Base-by-base conservation (phyloP, 2,797 vertebrate genomes). In the Siniperca obscura region DNA sequence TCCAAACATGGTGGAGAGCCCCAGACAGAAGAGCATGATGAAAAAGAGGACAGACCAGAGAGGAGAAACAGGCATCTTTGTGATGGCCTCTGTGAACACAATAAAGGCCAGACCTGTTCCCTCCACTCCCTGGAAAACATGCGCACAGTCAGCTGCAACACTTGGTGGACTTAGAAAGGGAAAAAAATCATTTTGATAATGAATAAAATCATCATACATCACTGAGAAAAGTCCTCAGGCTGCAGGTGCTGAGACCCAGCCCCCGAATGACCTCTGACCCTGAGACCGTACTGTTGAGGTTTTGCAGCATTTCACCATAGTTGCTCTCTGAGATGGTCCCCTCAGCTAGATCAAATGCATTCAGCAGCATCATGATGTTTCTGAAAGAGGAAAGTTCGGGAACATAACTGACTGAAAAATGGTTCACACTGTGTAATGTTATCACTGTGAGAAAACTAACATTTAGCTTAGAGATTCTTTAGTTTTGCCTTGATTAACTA, bases 1-100 rank as follows among this genome's bases (percentile, higher is more conserved):
- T 27, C 98, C 98, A 76, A 99, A 99, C 98, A 99, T 98, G 59
- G 97, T 98, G 0, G 98, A 99, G 48, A 99, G 95, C 30, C 98
- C 97, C 38, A 99, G 93, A 82, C 98, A 99, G 94, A 98, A 98
- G 53, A 99, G 96, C 98, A 99, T 99, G 91, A 96, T 60, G 86
- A 99, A 99, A 94, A 98, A 98, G 12, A 98, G 96, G 4, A 98
- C 93, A 0, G 98, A 94, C 98, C 98, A 99, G 14, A 98, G 69
- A 1, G 97, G 97, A 1, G 98, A 95, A 74, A 96, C 0, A 0
- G 98, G 98, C 98, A 99, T 98, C 94, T 96, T 97, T 84, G 96
- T 98, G 91, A 99, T 98, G 84, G 98, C 98, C 90, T 99, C 98
- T 0, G 98, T 99, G 95, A 99, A 99, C 78, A 98, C 96, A 60